Base-by-base conservation (phyloP, 2,113 vertebrate genomes). In the Brienomyrus brachyistius region DNA sequence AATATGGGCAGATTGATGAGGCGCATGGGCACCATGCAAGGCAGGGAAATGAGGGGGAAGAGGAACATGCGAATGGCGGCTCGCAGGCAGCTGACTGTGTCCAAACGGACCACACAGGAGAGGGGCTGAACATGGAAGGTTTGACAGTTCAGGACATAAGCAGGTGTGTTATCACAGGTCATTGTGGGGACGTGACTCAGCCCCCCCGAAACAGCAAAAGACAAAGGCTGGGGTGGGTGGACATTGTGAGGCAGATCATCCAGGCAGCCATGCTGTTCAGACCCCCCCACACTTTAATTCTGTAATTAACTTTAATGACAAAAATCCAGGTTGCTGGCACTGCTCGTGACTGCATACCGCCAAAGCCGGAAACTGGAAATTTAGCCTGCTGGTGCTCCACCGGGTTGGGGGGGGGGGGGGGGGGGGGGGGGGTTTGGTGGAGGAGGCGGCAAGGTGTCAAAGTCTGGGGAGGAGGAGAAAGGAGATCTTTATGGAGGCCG, bases 281-380 rank as follows among this genome's bases (percentile, higher is more conserved):
- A 89, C 94, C 94, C 40, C 40, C 95, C 94, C 94, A 91, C 91
- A 93, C 96, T 96, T 95, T 96, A 97, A 97, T 97, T 96, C 95
- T 89, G 92, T 94, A 96, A 97, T 97, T 97, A 97, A 95, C 96
- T 93, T 95, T 95, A 94, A 94, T 95, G 94, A 94, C 94, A 95
- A 93, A 91, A 95, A 93, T 94, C 93, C 88, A 91, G 91, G 92
- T 90, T 88, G 56, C 89, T 88, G 91, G 62, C 89, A 77, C 90
- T 83, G 89, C 80, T 92, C 15, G 0, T 35, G 70, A 95, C 93
- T 93, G 88, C 92, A 93, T 90, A 89, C 91, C 91, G 89, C 92
- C 91, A 48, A 90, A 91, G 31, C 23, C 4, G 70, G 31, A 77
- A 77, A 40, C 70, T 19, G 70, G 31, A 77, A 77, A 40, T 77